These are phyloP conservation scores for Caenorhabditis drosophilae DNA, from an alignment of 2,888 invertebrate genomes.

Conservation along the genomic window DNA sequence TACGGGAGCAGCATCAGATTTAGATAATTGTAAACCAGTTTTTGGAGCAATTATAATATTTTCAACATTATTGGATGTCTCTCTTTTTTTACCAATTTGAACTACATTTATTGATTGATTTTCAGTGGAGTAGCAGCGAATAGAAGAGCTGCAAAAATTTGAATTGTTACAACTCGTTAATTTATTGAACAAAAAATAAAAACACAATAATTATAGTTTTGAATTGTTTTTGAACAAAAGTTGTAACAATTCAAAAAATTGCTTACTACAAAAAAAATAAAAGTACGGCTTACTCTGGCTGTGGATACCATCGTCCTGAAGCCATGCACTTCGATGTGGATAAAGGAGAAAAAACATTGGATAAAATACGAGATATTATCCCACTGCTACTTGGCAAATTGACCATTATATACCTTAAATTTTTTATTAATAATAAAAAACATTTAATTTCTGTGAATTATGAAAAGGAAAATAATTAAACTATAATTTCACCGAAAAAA, in stretches of 20 bases:
- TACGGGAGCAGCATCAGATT: conserved; percentile 48
- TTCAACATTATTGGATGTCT: too few species aligned
- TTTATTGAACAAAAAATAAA: not conserved
- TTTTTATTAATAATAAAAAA: too few species aligned
- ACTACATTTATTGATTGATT: too few species aligned
- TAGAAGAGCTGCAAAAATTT: conserved; percentile 30
- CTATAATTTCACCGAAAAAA: not conserved
- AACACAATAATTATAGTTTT: conserved; percentile 5
- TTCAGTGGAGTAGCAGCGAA: too few species aligned
- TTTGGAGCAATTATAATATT: conserved; percentile 14
- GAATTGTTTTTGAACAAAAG: too few species aligned
- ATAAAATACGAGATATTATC: conserved; percentile 20
- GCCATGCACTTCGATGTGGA: conserved; percentile 37
- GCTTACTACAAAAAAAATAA: not conserved
- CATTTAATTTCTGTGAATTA: conserved; percentile 16
- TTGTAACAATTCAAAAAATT: conserved; percentile 24
- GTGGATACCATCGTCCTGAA: conserved; percentile 66
- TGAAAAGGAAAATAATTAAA: not conserved
- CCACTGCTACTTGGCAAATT: conserved; percentile 28
- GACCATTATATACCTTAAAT: too few species aligned
- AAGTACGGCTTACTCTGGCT: conserved; percentile 58
- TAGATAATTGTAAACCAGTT: conserved; percentile 29
- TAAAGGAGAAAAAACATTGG: conserved; percentile 20
- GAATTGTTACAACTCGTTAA: conserved; percentile 25
- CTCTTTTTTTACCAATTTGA: too few species aligned